A percentile compares a stretch with the other conserved stretches of the same genome.
Evolutionary conservation across 2,113 vertebrate species (phyloP).

Genomic region (Lynx canadensis): DNA sequence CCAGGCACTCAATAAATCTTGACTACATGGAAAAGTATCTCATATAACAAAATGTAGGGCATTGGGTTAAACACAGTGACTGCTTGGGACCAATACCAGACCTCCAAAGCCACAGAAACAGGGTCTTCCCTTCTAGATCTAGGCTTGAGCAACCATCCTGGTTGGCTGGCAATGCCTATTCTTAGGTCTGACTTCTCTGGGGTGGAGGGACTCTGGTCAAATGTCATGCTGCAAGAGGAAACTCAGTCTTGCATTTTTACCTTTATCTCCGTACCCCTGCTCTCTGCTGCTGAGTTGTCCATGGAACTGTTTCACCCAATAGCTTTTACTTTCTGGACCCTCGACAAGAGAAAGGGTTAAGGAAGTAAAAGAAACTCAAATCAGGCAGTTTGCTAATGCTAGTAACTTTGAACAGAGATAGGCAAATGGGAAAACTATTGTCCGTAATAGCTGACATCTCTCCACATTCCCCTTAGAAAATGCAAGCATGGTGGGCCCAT

Average conservation of each 20-base stretch:
- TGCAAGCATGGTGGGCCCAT: background rate
- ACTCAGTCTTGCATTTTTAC: background rate
- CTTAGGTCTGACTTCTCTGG: background rate
- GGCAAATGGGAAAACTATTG: background rate
- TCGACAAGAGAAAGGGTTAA: background rate
- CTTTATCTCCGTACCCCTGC: background rate
- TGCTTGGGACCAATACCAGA: background rate
- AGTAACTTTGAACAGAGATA: conserved; percentile 21
- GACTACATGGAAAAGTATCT: conserved; percentile 5
- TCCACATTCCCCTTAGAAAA: conserved; percentile 4
- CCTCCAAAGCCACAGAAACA: background rate
- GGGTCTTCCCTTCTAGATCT: background rate
- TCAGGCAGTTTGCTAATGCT: conserved; percentile 34
- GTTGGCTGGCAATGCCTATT: background rate
- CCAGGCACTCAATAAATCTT: background rate
- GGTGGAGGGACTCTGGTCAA: background rate
- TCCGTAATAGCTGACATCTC: conserved; percentile 15
- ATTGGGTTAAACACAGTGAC: background rate
- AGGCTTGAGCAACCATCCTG: background rate
- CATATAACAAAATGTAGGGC: background rate
- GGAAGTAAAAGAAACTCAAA: conserved; percentile 50
- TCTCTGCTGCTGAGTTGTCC: background rate
- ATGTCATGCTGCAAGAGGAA: background rate
- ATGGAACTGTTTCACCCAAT: background rate
- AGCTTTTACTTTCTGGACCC: conserved; percentile 31